phyloP scores from a whole-genome alignment of 2,888 invertebrate genomes.

The Creontiades dilutus region DNA sequence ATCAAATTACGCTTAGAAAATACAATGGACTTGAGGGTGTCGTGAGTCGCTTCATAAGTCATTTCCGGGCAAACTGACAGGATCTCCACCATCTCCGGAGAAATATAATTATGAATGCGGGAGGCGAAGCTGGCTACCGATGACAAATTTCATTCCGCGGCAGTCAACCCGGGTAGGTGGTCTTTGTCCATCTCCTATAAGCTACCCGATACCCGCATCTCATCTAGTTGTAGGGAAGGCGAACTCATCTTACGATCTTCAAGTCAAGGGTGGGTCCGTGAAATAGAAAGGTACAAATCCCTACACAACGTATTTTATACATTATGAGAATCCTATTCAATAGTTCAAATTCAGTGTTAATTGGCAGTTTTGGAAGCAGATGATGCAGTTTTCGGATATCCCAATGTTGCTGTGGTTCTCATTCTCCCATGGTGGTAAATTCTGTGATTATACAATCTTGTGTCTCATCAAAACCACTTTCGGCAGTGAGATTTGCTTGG shows the following conservation, averaged over 20 bases:
- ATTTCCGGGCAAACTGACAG: slow-evolving; percentile 23
- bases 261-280: background rate
- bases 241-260: background rate
- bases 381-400: no score
- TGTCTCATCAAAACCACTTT: no score
- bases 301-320: no score
- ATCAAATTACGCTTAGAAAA: slow-evolving; percentile 14
- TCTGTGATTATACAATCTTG: no score
- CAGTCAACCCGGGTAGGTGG: slow-evolving; percentile 22
- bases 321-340: no score
- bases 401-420: no score
- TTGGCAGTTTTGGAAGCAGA: no score
- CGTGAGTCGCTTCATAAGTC: slow-evolving; percentile 27
- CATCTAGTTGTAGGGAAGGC: background rate
- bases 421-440: no score
- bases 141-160: slow-evolving; percentile 46
- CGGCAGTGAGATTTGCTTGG: no score
- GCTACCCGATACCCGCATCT: slow-evolving; percentile 25
- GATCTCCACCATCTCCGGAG: slow-evolving; percentile 22
- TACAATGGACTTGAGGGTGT: slow-evolving; percentile 17
- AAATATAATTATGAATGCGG: slow-evolving; percentile 52
- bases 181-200: slow-evolving; percentile 26
- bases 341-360: no score
- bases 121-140: slow-evolving; percentile 44
- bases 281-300: no score